Evolutionary conservation across 2,888 invertebrate genomes (phyloP), one percentile per base, ranked within the genome.

Genomic region (Phaonia tiefii): DNA sequence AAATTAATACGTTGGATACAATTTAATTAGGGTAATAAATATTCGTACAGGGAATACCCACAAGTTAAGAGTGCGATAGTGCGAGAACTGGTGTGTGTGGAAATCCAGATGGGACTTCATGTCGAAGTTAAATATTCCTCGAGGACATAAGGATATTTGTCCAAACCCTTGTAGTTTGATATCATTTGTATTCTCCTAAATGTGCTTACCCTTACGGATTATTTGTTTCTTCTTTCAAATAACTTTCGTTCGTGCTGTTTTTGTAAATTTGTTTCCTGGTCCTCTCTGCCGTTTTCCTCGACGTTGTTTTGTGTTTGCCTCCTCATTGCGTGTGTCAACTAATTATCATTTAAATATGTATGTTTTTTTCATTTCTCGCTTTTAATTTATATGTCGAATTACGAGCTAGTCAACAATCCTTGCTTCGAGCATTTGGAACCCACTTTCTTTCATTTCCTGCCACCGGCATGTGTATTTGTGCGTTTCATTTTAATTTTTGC

Each of bases 271-370:
- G 31, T 31, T 31, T 8, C 3, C 8, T 31, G 4, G 8, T 31
- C 31, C 8, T 31, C 8, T 31, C 4, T 31, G 31, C 4, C 31
- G 31, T 31, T n/a, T 66, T 37, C 39, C 39, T 49, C 3, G 58
- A 5, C 31, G 31, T 60, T 46, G 37, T 65, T 58, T 49, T 58
- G 44, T 77, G 44, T 60, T 60, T 63, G 22, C 42, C 20, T 22
- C 49, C 11, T 42, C 67, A 70, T 77, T 77, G 77, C 77, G 77
- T 77, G 77, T 66, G 77, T 67, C 71, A 66, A 77, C 77, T 72
- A 72, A 77, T 77, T 77, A 77, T 67, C 66, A 77, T 77, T 72
- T 67, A 66, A 67, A 66, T 58, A 66, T 42, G 54, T 58, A 66
- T 42, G 54, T 58, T 66, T 74, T 58, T 26, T 15, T 49, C 66